Base-by-base conservation (phyloP, 37 sponge, comb jelly and placozoan genomes). In the Haliclona indistincta region DNA sequence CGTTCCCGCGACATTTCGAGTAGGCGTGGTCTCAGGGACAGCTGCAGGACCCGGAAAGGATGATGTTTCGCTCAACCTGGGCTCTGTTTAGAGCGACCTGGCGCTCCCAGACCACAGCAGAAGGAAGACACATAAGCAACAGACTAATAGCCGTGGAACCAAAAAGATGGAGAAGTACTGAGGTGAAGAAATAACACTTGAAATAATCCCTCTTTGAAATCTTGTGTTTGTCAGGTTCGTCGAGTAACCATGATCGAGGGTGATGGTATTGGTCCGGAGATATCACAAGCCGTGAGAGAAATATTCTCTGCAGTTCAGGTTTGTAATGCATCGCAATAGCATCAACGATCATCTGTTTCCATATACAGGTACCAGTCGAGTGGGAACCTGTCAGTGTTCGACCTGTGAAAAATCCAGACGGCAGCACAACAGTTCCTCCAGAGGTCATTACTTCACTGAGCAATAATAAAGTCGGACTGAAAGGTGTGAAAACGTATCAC, bases 251-350 rank as follows among this genome's bases (percentile, higher is more conserved):
- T 98, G 30, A 93, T 98, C 33, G 84, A 90, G 23, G 99, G 99
- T 30, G 99, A 98, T 88, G 99, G 99, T 0, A 95, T 98, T 43
- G 99, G 99, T 10, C 96, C 96, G 1, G 96, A 98, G 55, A 98
- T 98, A 60, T 95, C 99, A 40, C 43, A 65, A 44, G 94, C 99
- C 28, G 99, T 98, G 0, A 63, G 88, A 43, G 78, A 95, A 41
- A 88, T 98, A 23, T 98, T 98, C 74, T 81, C 76, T 42, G 96
- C 96, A 56, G 99, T 96, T 6, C 60, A 87, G 47, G 89, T 93
- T 33, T 30, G 70, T 67, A 19, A 34, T 4, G 34, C 4, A 19
- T n/a, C 20, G 33, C 30, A 5, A 36, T 19, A 34, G 17, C 22
- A 28, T 52, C 19, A 22, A 33, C 30, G 10, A 33, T 10, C 28